A percentile compares a stretch with the other conserved stretches of the same genome.
Evolutionary conservation across 1,140 invertebrate genomes (phyloP).

Genomic region (Listronotus oregonensis): DNA sequence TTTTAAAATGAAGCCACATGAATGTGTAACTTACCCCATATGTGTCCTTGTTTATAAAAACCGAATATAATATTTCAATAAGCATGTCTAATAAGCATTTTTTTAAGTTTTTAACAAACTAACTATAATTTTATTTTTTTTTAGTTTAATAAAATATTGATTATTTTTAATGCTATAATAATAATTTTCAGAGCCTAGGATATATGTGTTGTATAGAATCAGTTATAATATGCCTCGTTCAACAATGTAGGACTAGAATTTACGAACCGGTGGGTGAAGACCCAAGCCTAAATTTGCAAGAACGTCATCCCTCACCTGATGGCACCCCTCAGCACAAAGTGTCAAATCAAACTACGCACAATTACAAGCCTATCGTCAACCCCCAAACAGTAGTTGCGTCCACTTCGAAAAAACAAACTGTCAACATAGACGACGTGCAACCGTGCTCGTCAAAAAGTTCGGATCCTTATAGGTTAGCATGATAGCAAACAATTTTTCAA

Average conservation of each 20-base stretch:
- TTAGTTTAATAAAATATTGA: not conserved
- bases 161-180: conserved; percentile 1
- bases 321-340: conserved; percentile 46
- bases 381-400: conserved; percentile 46
- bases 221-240: conserved; percentile 50
- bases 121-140: too few species aligned
- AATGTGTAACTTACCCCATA: too few species aligned
- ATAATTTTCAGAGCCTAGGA: conserved; percentile 51
- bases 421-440: conserved; percentile 54
- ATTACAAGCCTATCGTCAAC: conserved; percentile 53
- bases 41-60: too few species aligned
- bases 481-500: conserved; percentile 39
- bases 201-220: conserved; percentile 54
- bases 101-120: too few species aligned
- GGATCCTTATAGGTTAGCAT: conserved; percentile 47
- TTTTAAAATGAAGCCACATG: too few species aligned
- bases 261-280: conserved; percentile 55
- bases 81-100: too few species aligned
- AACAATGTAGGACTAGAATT: conserved; percentile 47
- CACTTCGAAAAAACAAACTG: conserved; percentile 48
- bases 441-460: conserved; percentile 54
- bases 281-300: conserved; percentile 52
- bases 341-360: conserved; percentile 53
- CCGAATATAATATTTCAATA: too few species aligned
- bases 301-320: conserved; percentile 44